Evolutionary conservation across 2,113 vertebrate genomes (phyloP).

Genomic region (Anhinga anhinga): DNA sequence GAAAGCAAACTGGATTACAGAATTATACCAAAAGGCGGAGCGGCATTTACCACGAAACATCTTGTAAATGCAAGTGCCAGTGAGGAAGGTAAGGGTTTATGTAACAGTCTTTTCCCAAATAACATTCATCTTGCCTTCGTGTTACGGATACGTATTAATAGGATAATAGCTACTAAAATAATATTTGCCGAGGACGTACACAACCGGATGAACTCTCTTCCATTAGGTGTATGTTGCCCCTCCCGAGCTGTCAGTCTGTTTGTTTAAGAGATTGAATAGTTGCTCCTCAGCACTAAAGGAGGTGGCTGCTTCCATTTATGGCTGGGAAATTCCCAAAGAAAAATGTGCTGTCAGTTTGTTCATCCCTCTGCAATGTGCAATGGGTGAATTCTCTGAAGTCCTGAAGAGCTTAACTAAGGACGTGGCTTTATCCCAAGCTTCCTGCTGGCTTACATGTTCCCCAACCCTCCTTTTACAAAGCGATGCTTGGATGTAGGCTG

Average conservation of each 20-base stretch:
- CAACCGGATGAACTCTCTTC: not conserved
- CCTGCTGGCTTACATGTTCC: not conserved
- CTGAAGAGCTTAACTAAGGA: not conserved
- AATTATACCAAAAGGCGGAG: not conserved
- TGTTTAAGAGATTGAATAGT: not conserved
- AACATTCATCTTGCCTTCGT: not conserved
- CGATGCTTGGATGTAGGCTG: not conserved
- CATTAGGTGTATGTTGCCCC: not conserved
- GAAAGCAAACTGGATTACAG: not conserved
- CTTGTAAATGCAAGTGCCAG: not conserved
- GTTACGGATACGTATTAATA: not conserved
- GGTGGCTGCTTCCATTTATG: constrained; percentile 22
- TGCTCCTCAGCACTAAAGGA: not conserved
- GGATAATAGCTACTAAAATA: not conserved
- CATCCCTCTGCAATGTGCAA: not conserved
- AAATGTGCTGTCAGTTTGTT: not conserved
- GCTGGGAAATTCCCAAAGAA: constrained; percentile 16
- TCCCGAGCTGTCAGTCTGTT: not conserved
- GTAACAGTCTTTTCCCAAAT: not conserved
- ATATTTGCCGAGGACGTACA: rapidly evolving
- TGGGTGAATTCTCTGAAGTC: not conserved
- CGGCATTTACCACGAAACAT: not conserved
- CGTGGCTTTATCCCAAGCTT: not conserved
- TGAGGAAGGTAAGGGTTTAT: not conserved
- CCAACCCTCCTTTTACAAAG: not conserved